Percentiles rank a stretch among this genome's conserved stretches.
These are phyloP conservation scores for Vandiemenella viatica DNA, from an alignment of 2,888 invertebrate genomes.

Conservation along the genomic window DNA sequence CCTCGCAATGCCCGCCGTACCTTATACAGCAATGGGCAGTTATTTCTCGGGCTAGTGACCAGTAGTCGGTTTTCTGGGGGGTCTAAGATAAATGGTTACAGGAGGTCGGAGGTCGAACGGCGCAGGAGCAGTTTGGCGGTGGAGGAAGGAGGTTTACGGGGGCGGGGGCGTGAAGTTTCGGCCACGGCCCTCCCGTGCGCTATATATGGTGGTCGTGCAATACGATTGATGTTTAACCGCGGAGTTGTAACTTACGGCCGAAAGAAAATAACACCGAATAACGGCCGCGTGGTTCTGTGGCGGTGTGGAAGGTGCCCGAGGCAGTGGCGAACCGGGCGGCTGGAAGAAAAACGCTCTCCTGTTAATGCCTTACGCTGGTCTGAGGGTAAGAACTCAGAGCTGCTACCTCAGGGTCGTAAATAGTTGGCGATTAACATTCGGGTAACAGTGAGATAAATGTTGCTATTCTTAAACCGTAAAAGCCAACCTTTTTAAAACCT, in stretches of 20 bases:
- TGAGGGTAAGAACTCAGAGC: too few relatives aligned
- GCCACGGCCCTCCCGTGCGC: slow-evolving; percentile 3
- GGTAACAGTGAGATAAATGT: too few relatives aligned
- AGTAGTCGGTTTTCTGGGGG: slow-evolving; percentile 12
- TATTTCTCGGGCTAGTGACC: slow-evolving; percentile 14
- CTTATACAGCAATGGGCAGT: slow-evolving; percentile 14
- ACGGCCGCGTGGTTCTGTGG: slow-evolving; percentile 3
- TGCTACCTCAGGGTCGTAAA: too few relatives aligned
- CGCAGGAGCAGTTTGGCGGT: slow-evolving; percentile 3
- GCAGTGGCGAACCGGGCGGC: slow-evolving; percentile 22
- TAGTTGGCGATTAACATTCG: too few relatives aligned
- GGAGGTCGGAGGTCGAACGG: slow-evolving; percentile 14
- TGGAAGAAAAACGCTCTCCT: slow-evolving; percentile 40
- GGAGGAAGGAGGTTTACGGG: not conserved
- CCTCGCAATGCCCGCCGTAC: slow-evolving; percentile 7
- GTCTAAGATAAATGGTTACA: slow-evolving; percentile 14
- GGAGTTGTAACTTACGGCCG: slow-evolving; percentile 14
- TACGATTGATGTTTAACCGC: slow-evolving; percentile 15
- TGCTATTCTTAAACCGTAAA: too few relatives aligned
- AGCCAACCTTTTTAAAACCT: too few relatives aligned
- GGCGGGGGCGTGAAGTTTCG: slow-evolving; percentile 5
- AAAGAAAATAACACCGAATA: slow-evolving; percentile 17
- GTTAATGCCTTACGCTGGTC: too few relatives aligned
- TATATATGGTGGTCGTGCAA: slow-evolving; percentile 8
- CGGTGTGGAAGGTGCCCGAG: not conserved